These are phyloP conservation scores for Cephalopachus bancanus DNA, from an alignment of 2,797 vertebrate species.

Conservation along the genomic window DNA sequence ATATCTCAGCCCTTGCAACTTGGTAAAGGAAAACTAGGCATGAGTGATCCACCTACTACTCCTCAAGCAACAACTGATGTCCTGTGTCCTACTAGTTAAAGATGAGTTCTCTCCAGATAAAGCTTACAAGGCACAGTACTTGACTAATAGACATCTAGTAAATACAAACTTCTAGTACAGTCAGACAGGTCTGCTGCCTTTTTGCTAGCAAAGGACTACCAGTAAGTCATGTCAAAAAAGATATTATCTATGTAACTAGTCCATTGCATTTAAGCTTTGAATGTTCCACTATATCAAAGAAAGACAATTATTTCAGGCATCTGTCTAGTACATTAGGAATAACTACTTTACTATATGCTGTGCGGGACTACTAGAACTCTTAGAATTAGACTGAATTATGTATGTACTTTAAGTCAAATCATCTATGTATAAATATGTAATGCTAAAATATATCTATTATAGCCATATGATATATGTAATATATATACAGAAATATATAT, in stretches of 20 bases:
- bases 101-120: background rate
- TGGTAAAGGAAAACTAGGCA: conserved; percentile 7
- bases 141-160: background rate
- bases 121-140: background rate
- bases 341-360: background rate
- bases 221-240: background rate
- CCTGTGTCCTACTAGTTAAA: background rate
- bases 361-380: background rate
- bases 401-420: background rate
- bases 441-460: too few species aligned
- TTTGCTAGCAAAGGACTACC: background rate
- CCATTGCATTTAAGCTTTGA: background rate
- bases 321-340: background rate
- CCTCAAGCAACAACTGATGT: background rate
- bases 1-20: background rate
- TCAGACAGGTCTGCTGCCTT: background rate
- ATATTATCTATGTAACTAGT: background rate
- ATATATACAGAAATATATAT: too few species aligned
- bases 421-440: background rate
- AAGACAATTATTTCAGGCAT: background rate
- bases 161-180: background rate
- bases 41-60: background rate
- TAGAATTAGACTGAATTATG: conserved; percentile 14
- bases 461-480: too few species aligned
- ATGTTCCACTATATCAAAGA: conserved; percentile 8